These are phyloP conservation scores for Aleiodes alternator DNA, from an alignment of 2,888 invertebrate genomes.

Conservation along the genomic window DNA sequence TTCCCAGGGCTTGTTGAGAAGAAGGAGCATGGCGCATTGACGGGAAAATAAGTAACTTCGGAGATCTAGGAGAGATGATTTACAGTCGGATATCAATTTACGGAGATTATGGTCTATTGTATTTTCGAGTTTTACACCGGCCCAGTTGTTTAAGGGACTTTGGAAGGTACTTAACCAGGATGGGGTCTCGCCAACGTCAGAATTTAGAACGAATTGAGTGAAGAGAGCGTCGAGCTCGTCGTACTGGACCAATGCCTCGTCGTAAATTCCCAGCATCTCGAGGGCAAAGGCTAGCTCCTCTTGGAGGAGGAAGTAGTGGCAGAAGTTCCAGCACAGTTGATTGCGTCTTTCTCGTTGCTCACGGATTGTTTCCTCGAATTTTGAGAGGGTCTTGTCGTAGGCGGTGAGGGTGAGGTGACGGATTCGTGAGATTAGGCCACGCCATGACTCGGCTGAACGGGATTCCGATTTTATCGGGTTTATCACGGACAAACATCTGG, in stretches of 20 bases:
- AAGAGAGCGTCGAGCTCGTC: constrained; percentile 98
- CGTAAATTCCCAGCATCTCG: constrained; percentile 94
- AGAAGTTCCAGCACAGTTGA: constrained; percentile 95
- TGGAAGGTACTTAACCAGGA: constrained; percentile 91
- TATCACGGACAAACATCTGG: constrained; percentile 91
- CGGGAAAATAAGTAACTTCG: constrained; percentile 95
- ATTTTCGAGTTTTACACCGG: constrained; percentile 84
- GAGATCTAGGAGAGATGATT: constrained; percentile 89
- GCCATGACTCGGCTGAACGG: constrained; percentile 93
- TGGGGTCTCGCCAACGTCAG: constrained; percentile 91
- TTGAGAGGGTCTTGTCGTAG: constrained; percentile 89
- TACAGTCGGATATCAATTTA: constrained; percentile 69
- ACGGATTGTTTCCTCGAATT: constrained; percentile 93
- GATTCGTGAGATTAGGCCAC: constrained; percentile 88
- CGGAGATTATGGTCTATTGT: constrained; percentile 79
- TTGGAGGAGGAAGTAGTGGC: constrained; percentile 95
- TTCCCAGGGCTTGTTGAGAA: constrained; percentile 87
- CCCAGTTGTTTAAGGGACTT: constrained; percentile 86
- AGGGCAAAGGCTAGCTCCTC: constrained; percentile 96
- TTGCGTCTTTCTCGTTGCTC: constrained; percentile 93
- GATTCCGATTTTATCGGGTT: constrained; percentile 94
- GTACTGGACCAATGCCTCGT: constrained; percentile 96
- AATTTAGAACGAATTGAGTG: constrained; percentile 96
- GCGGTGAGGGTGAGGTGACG: constrained; percentile 89
- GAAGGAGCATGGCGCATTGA: constrained; percentile 90